Evolutionary conservation across 2,888 invertebrate genomes (phyloP).

Genomic region (Drosophila acutilabella): DNA sequence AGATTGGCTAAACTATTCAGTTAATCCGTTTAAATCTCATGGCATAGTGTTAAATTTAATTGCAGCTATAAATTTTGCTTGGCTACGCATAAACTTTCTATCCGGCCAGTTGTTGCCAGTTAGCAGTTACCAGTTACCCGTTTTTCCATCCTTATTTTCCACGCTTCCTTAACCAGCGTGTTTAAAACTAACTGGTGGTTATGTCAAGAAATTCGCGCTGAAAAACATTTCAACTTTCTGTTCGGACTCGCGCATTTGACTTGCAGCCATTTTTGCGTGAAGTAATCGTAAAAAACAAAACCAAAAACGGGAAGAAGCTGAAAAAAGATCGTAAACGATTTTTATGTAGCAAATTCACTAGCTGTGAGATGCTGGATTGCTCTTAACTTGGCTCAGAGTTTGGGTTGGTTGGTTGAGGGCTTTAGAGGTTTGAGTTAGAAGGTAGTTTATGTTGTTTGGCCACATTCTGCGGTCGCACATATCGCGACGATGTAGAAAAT

Average conservation of each 20-base stretch:
- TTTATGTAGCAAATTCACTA: constrained; percentile 58
- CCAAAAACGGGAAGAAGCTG: too few relatives aligned
- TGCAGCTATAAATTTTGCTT: constrained; percentile 75
- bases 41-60: constrained; percentile 78
- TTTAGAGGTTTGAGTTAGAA: constrained; percentile 25
- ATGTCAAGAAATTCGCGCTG: constrained; percentile 62
- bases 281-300: constrained; percentile 60
- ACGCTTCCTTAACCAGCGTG: constrained; percentile 5
- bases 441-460: constrained; percentile 13
- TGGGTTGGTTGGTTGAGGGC: background rate
- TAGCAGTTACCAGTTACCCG: background rate
- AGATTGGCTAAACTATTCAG: constrained; percentile 69
- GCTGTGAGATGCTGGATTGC: constrained; percentile 31
- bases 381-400: constrained; percentile 1
- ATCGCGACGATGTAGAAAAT: constrained; percentile 59
- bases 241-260: constrained; percentile 67
- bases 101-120: constrained; percentile 51
- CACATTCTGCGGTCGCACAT: constrained; percentile 59
- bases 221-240: constrained; percentile 66
- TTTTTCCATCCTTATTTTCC: too few relatives aligned
- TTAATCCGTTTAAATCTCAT: constrained; percentile 77
- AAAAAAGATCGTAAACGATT: constrained; percentile 62
- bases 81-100: constrained; percentile 70
- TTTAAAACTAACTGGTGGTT: constrained; percentile 41
- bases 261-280: constrained; percentile 63